These are phyloP conservation scores for Rafetus swinhoei DNA, from an alignment of 2,113 vertebrate species.

Conservation along the genomic window DNA sequence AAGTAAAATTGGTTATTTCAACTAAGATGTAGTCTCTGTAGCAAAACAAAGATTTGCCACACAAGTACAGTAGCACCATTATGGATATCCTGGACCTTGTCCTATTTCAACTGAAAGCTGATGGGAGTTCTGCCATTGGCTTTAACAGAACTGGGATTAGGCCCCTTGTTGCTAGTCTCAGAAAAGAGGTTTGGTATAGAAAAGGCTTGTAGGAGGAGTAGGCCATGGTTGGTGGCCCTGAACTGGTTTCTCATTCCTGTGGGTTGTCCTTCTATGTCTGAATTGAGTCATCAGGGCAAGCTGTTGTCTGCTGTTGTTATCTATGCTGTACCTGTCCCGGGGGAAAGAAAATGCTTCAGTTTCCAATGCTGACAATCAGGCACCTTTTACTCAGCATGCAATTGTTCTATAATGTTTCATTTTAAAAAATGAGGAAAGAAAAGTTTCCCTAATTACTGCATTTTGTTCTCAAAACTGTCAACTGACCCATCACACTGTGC, in stretches of 20 bases:
- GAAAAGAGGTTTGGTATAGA: background rate
- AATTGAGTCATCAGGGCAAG: accelerated
- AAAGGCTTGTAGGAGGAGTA: background rate
- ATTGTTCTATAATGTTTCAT: background rate
- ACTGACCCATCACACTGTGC: background rate
- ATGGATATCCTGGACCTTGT: background rate
- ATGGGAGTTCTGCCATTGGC: accelerated
- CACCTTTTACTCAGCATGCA: background rate
- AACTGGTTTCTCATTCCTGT: background rate
- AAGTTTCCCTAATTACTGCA: background rate
- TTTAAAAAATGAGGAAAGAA: background rate
- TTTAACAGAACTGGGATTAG: background rate
- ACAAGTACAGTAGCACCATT: background rate
- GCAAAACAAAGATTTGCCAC: background rate
- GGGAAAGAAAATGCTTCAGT: background rate
- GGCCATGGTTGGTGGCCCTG: accelerated
- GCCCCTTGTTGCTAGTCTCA: background rate
- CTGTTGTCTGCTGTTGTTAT: accelerated
- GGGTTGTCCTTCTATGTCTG: accelerated
- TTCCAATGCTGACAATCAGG: background rate
- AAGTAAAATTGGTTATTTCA: background rate
- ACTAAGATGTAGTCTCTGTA: background rate
- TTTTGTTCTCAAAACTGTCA: conserved; percentile 27
- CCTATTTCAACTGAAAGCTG: background rate
- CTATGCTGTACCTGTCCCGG: accelerated